Evolutionary conservation across 1,140 invertebrate species (phyloP).

Genomic region (Eciton burchellii): DNA sequence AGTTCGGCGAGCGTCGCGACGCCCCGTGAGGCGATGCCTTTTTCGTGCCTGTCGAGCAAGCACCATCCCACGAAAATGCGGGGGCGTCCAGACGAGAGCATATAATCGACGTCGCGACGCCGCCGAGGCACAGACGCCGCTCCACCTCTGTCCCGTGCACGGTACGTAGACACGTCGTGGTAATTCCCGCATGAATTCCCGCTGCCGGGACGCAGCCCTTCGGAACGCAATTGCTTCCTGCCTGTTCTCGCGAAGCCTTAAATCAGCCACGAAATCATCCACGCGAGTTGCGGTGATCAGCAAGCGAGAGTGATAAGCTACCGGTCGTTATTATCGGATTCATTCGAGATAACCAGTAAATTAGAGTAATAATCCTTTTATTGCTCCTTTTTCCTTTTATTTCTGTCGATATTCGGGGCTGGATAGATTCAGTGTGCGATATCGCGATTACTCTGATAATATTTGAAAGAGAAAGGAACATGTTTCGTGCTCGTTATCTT

Average conservation of each 20-base stretch:
- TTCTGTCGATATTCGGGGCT: not conserved
- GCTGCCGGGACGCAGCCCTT: not conserved
- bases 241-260: not conserved
- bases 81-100: constrained; percentile 85
- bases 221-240: constrained; percentile 14
- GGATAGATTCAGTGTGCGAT: not conserved
- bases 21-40: constrained; percentile 84
- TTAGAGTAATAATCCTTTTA: constrained; percentile 24
- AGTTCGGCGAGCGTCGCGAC: constrained; percentile 84
- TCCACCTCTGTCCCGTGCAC: constrained; percentile 85
- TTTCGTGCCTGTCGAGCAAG: constrained; percentile 85
- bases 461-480: not conserved
- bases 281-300: constrained; percentile 27
- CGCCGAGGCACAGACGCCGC: constrained; percentile 84
- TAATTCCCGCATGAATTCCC: constrained; percentile 42
- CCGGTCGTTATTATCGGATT: constrained; percentile 22
- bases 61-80: constrained; percentile 83
- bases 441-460: not conserved
- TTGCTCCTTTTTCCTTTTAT: not conserved
- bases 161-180: constrained; percentile 80
- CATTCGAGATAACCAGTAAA: constrained; percentile 36
- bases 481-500: not conserved
- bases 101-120: constrained; percentile 85
- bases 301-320: constrained; percentile 37
- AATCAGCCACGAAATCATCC: not conserved